These are phyloP conservation scores for Porites cylindrica DNA, from an alignment of 92 coral and sea anemone species.

Conservation along the genomic window DNA sequence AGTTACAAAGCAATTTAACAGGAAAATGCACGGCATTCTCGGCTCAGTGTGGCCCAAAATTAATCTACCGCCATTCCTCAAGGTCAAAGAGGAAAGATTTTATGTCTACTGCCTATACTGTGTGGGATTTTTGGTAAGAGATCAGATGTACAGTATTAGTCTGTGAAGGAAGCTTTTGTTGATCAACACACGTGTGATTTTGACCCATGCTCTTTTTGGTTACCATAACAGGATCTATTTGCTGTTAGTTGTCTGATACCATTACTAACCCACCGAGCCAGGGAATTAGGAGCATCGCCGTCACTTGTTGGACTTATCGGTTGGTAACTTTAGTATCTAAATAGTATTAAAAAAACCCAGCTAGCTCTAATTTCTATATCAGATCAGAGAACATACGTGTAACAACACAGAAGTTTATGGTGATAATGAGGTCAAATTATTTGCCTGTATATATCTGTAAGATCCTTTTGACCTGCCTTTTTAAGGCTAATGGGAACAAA, in stretches of 20 bases:
- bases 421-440: no score
- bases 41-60: constrained; percentile 33
- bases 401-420: no score
- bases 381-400: no score
- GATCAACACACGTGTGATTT: background rate
- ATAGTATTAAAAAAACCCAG: no score
- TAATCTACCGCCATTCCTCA: constrained; percentile 17
- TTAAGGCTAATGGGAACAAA: no score
- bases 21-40: constrained; percentile 31
- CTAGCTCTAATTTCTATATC: no score
- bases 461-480: no score
- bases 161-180: background rate
- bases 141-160: background rate
- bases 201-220: background rate
- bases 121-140: constrained; percentile 88
- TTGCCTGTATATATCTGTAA: no score
- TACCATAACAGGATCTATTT: constrained; percentile 77
- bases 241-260: constrained; percentile 92
- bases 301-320: constrained; percentile 80
- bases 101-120: constrained; percentile 72
- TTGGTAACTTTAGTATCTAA: constrained; percentile 55
- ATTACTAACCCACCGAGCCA: constrained; percentile 83
- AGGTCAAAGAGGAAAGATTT: constrained; percentile 44
- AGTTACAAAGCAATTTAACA: background rate
- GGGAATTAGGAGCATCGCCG: constrained; percentile 95